These are phyloP conservation scores for Kryptopterus vitreolus DNA, from an alignment of 2,797 vertebrate genomes.

Conservation along the genomic window DNA sequence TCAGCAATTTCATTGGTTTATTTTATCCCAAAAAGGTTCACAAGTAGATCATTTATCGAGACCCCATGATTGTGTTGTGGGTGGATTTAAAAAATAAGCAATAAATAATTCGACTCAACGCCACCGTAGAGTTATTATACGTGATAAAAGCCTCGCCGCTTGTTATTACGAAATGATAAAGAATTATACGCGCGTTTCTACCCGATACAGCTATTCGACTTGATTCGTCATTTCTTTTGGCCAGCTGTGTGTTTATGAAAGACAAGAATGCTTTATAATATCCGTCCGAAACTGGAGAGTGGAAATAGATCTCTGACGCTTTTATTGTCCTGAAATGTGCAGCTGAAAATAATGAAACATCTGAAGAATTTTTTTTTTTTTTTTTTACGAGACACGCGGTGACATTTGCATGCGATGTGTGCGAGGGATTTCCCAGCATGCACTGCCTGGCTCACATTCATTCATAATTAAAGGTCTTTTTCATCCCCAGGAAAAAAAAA, in stretches of 20 bases:
- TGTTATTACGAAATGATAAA: constrained; percentile 10
- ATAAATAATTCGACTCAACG: background rate
- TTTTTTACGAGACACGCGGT: constrained; percentile 32
- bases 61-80: background rate
- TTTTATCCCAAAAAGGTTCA: background rate
- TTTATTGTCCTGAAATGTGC: constrained; percentile 35
- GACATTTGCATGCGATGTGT: constrained; percentile 34
- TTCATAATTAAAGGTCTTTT: constrained; percentile 43
- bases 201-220: background rate
- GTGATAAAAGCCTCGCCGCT: background rate
- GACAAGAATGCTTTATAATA: constrained; percentile 35
- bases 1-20: background rate
- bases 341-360: constrained; percentile 29
- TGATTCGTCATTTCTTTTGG: constrained; percentile 15
- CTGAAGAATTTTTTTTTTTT: too few relatives aligned
- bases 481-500: constrained; percentile 38
- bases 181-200: background rate
- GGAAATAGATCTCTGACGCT: constrained; percentile 40
- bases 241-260: constrained; percentile 39
- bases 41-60: background rate
- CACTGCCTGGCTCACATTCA: constrained; percentile 47
- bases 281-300: constrained; percentile 41
- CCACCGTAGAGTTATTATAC: background rate
- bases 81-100: background rate
- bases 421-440: constrained; percentile 27